Evolutionary conservation across 2,113 vertebrate species (phyloP).

Genomic region (Antechinus stuartii): DNA sequence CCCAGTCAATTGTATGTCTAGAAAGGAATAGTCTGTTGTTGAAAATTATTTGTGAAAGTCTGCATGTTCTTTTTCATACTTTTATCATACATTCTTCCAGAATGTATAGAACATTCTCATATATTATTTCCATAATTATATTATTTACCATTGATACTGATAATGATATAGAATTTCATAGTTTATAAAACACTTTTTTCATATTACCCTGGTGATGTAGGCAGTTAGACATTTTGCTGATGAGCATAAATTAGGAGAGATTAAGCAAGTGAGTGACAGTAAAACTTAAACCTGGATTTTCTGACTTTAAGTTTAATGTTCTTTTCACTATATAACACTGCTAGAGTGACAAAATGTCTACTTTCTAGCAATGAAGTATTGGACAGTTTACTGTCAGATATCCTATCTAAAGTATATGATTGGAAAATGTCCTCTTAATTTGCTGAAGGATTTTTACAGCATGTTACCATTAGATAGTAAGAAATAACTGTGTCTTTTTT

Average conservation of each 20-base stretch:
- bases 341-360: not conserved
- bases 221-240: not conserved
- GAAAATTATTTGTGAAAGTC: not conserved
- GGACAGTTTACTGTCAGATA: not conserved
- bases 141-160: not conserved
- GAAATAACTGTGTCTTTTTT: not conserved
- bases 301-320: not conserved
- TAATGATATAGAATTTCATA: not conserved
- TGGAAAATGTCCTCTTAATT: not conserved
- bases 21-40: not conserved
- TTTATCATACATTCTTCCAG: not conserved
- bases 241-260: not conserved
- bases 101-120: not conserved
- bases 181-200: not conserved
- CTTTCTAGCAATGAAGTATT: not conserved
- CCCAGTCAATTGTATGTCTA: not conserved
- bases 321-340: not conserved
- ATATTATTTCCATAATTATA: not conserved
- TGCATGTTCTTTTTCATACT: not conserved
- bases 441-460: not conserved
- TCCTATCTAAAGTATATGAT: not conserved
- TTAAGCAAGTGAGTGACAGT: not conserved
- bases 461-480: not conserved
- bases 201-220: not conserved
- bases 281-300: not conserved